Evolutionary conservation across 1,140 invertebrate species (phyloP).

Genomic region (Pachypsylla venusta): DNA sequence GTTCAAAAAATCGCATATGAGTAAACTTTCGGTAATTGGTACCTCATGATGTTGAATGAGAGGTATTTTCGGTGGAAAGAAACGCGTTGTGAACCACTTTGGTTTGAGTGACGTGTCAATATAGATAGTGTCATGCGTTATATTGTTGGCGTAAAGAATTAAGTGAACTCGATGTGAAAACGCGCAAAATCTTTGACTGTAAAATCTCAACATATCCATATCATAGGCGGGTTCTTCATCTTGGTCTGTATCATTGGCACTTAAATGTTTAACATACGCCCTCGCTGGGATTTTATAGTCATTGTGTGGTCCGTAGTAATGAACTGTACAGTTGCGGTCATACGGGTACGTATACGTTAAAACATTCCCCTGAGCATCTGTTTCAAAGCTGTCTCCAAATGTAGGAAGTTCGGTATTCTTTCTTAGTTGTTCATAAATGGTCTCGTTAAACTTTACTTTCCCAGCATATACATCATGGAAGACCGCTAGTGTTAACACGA

Average conservation of each 20-base stretch:
- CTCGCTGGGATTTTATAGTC: not conserved
- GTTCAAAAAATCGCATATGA: not conserved
- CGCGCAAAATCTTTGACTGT: slow-evolving; percentile 3
- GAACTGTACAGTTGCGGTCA: not conserved
- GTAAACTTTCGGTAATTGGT: not conserved
- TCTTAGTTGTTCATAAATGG: not conserved
- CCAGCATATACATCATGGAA: no score
- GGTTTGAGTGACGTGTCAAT: not conserved
- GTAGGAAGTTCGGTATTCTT: not conserved
- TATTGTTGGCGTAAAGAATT: slow-evolving; percentile 7
- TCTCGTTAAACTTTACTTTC: not conserved
- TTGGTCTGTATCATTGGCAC: not conserved
- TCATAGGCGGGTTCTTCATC: not conserved
- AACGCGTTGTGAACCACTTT: not conserved
- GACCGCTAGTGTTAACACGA: no score
- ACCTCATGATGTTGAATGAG: not conserved
- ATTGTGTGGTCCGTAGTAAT: slow-evolving; percentile 7
- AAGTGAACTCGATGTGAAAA: slow-evolving; percentile 2
- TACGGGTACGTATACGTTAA: not conserved
- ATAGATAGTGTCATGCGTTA: not conserved
- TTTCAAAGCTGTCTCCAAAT: not conserved
- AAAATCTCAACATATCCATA: not conserved
- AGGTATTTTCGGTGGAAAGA: slow-evolving; percentile 6
- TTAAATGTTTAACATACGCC: not conserved
- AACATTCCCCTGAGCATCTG: not conserved